These are phyloP conservation scores for Troides oblongomaculatus DNA, from an alignment of 2,888 invertebrate species.

Conservation along the genomic window DNA sequence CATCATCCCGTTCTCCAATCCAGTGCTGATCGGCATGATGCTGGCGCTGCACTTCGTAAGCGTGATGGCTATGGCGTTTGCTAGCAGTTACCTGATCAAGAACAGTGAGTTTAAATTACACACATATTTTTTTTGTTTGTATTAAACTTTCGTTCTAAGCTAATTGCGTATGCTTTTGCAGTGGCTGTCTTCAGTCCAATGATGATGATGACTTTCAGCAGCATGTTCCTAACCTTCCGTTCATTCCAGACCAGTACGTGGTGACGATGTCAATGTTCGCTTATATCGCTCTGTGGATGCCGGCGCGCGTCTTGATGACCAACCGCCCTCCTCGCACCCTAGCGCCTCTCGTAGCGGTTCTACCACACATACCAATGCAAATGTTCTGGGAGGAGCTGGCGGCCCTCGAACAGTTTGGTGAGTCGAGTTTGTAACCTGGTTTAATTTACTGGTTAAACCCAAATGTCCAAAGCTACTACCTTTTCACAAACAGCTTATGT, in stretches of 20 bases:
- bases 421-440: constrained; percentile 35
- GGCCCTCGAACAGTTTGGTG: constrained; percentile 48
- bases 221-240: not conserved
- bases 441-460: not conserved
- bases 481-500: not conserved
- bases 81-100: constrained; percentile 81
- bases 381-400: constrained; percentile 54
- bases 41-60: constrained; percentile 81
- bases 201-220: too few relatives aligned
- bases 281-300: constrained; percentile 43
- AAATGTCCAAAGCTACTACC: not conserved
- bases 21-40: constrained; percentile 78
- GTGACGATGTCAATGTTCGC: constrained; percentile 44
- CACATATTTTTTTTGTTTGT: too few relatives aligned
- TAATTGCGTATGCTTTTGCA: not conserved
- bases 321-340: constrained; percentile 15
- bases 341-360: constrained; percentile 40
- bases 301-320: constrained; percentile 31
- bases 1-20: constrained; percentile 77
- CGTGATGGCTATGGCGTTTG: constrained; percentile 81
- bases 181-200: not conserved
- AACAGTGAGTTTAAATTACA: constrained; percentile 70
- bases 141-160: not conserved
- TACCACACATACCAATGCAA: constrained; percentile 54
- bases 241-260: constrained; percentile 46